phyloP scores from a whole-genome alignment of 2,113 vertebrate species.

The Elachura formosa region DNA sequence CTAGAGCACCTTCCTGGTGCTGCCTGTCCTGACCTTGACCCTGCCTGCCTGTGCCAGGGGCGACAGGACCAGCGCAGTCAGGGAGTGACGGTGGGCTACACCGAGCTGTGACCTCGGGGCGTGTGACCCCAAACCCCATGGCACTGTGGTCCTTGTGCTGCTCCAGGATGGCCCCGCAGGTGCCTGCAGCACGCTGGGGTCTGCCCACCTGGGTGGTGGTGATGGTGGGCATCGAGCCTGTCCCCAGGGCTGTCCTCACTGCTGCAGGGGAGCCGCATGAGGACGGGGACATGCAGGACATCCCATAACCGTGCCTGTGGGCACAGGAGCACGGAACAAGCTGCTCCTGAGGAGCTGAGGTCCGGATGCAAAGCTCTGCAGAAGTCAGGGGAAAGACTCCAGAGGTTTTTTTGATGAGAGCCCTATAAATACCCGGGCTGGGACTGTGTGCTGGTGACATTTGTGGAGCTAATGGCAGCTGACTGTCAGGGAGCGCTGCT shows the following conservation, averaged over 20 bases:
- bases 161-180: background rate
- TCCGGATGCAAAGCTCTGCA: background rate
- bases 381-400: background rate
- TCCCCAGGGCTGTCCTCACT: background rate
- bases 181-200: background rate
- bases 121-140: background rate
- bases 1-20: background rate
- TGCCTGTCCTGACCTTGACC: background rate
- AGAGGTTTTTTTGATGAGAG: background rate
- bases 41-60: background rate
- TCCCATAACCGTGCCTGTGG: background rate
- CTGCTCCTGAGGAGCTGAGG: background rate
- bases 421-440: background rate
- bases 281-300: background rate
- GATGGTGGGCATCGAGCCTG: background rate
- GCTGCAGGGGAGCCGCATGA: rapidly evolving
- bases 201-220: background rate
- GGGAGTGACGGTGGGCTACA: background rate
- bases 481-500: background rate
- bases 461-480: background rate
- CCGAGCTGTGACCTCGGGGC: background rate
- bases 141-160: background rate
- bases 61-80: rapidly evolving
- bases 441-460: background rate
- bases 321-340: background rate